Percentiles rank a stretch among this genome's conserved stretches.
phyloP scores from a whole-genome alignment of 2,113 vertebrate genomes.

The Hippocampus mohnikei region DNA sequence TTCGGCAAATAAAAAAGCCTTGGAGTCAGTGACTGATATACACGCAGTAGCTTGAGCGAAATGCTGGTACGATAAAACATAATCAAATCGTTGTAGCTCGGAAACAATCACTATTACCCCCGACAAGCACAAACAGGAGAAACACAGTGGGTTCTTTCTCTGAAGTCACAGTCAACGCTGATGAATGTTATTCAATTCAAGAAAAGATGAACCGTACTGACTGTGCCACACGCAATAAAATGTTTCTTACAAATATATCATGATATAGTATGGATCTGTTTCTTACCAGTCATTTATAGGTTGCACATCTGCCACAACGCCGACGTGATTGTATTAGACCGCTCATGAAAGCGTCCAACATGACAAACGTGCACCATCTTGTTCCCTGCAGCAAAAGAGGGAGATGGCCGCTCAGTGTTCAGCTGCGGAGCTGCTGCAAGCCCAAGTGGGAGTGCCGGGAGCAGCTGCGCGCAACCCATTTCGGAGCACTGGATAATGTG shows the following conservation, averaged over 20 bases:
- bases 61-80: neutral
- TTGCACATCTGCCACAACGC: slow-evolving; percentile 25
- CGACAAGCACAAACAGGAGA: neutral
- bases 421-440: slow-evolving; percentile 40
- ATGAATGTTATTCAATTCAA: neutral
- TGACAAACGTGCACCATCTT: neutral
- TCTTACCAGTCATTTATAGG: slow-evolving; percentile 37
- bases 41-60: neutral
- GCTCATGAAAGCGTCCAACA: neutral
- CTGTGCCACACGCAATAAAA: neutral
- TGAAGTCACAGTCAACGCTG: neutral
- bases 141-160: neutral
- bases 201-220: neutral
- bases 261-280: neutral
- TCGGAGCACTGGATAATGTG: slow-evolving; percentile 47
- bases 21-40: neutral
- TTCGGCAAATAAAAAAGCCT: neutral
- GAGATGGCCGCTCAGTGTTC: slow-evolving; percentile 9
- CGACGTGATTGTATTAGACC: neutral
- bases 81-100: neutral
- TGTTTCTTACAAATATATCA: neutral
- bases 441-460: slow-evolving; percentile 56
- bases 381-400: slow-evolving; percentile 4
- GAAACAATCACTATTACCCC: neutral
- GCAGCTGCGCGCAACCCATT: slow-evolving; percentile 52